Base-by-base conservation (phyloP, 2,888 invertebrate genomes). In the Sminthurides aquaticus region DNA sequence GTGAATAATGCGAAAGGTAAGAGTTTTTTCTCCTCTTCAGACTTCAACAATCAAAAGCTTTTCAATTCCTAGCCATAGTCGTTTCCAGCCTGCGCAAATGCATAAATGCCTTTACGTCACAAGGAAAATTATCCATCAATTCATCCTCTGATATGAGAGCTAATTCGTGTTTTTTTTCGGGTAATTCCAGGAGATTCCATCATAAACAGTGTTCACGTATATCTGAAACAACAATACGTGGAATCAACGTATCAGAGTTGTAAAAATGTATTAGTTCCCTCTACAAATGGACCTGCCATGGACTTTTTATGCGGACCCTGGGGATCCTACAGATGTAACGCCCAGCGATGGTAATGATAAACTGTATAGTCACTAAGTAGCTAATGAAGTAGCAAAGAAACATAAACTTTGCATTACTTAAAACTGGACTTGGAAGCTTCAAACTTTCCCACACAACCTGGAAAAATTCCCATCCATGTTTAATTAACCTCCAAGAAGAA, bases 201-300 rank as follows among this genome's bases (percentile, higher is more conserved):
- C 26, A 43, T 62, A 18, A 62, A 26, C n/a, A 22, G 15, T 1
- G 26, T 75, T 2, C 66, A 69, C 25, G 59, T 77, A 20, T 78
- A 78, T 64, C 71, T 92, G 1, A 79, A 83, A 27, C 80, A 84
- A 52, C 78, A 82, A 1, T 90, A 85, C 74, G 85, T 86, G 72
- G 77, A 84, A 20, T 82, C 79, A 1, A 83, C 87, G 0, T 93
- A 84, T 77, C 82, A 88, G 27, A 91, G 92, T 0, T 97, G 97
- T 77, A 82, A 84, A 57, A 82, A 85, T 27, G 87, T 95, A 0
- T 80, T 89, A 8, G 83, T 89, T 75, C 89, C 93, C 0, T 85
- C 87, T 67, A 85, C 87, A 1, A 90, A 91, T 15, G 79, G 83
- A 61, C 83, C 86, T 3, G 90, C 88, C 1, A 82, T 96, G 78